Evolutionary conservation across 2,797 vertebrate species (phyloP), one percentile per base, ranked within the genome.

Genomic region (Peromyscus eremicus): DNA sequence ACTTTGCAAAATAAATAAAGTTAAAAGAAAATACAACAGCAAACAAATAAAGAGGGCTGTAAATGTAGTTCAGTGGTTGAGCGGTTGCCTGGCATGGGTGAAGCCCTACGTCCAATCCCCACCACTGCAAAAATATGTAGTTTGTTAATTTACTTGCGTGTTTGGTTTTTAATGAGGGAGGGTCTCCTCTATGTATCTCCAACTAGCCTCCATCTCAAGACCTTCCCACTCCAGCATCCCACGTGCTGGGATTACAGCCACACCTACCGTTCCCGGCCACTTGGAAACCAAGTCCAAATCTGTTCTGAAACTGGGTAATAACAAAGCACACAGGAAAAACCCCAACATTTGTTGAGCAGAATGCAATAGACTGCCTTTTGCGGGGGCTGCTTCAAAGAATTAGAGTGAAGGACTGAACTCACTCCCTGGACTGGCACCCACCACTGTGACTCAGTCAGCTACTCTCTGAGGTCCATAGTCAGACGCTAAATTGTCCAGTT

Each of bases 281-380:
- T 70, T 93, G 46, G 80, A 93, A 73, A 79, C 82, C 25, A 49
- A 55, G 70, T 87, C 37, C n/a, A 75, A 83, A 76, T 94, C 68
- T 86, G 14, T 71, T 29, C 70, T 95, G n/a, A 93, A 84, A 49
- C 11, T 21, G 57, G n/a, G n/a, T n/a, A n/a, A n/a, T n/a, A n/a
- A n/a, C n/a, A n/a, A n/a, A n/a, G n/a, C n/a, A n/a, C n/a, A n/a
- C n/a, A n/a, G n/a, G n/a, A n/a, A n/a, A n/a, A n/a, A n/a, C n/a
- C n/a, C n/a, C n/a, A n/a, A n/a, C n/a, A n/a, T n/a, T n/a, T n/a
- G n/a, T n/a, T n/a, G n/a, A n/a, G n/a, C n/a, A n/a, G n/a, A n/a
- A n/a, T n/a, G n/a, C n/a, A 87, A 87, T 64, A 55, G 81, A 87
- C 71, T 73, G 6, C 40, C 66, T 43, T 95, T 84, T 71, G 55